Evolutionary conservation across 2,888 invertebrate species (phyloP).

Genomic region (Horisme vitalbata): DNA sequence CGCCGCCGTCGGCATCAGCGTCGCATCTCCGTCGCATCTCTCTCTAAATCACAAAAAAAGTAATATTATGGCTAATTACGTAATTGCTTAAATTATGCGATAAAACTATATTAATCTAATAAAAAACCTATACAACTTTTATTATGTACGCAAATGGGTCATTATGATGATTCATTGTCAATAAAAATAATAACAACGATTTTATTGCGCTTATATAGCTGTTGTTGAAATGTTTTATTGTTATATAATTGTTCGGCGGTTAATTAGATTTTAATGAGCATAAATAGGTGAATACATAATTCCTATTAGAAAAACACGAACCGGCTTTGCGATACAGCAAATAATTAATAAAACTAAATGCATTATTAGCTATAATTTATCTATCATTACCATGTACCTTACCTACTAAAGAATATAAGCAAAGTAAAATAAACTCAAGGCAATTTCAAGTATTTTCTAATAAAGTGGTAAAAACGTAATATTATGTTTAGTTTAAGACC

Average conservation of each 20-base stretch:
- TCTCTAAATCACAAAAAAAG: constrained; percentile 13
- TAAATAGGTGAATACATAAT: constrained; percentile 33
- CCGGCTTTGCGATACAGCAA: background rate
- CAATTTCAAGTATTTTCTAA: background rate
- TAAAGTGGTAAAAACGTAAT: background rate
- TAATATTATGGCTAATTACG: constrained; percentile 13
- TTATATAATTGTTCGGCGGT: constrained; percentile 35
- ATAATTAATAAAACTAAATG: background rate
- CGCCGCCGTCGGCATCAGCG: background rate
- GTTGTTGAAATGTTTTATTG: constrained; percentile 46
- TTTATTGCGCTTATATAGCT: constrained; percentile 54
- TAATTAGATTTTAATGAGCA: constrained; percentile 33
- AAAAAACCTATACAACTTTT: constrained; percentile 34
- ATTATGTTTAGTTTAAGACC: background rate
- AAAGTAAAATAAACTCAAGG: background rate
- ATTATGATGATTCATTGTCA: constrained; percentile 44
- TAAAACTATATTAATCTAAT: constrained; percentile 30
- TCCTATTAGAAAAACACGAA: constrained; percentile 41
- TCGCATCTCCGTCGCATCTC: no score
- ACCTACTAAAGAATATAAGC: background rate
- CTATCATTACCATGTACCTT: background rate
- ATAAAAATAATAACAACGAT: constrained; percentile 53
- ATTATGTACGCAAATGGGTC: constrained; percentile 34
- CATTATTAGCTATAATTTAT: background rate
- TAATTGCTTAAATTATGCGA: constrained; percentile 33